These are phyloP conservation scores for Drosophila rellima DNA, from an alignment of 2,888 invertebrate genomes.

Conservation along the genomic window DNA sequence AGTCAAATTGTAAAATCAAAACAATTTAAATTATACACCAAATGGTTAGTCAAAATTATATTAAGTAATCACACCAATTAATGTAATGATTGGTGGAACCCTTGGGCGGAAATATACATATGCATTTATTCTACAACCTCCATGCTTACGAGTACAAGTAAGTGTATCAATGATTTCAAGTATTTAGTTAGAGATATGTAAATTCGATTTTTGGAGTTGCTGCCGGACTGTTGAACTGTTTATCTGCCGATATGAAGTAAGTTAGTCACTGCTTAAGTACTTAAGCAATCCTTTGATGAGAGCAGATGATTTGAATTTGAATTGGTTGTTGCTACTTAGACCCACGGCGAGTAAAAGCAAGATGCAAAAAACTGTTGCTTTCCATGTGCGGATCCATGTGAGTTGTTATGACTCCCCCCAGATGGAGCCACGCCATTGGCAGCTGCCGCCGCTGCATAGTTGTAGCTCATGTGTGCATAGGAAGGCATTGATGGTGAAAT, in stretches of 20 bases:
- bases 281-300: slow-evolving; percentile 12
- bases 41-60: neutral
- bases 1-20: neutral
- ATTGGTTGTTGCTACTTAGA: slow-evolving; percentile 48
- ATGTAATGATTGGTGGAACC: slow-evolving; percentile 35
- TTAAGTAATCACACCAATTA: slow-evolving; percentile 46
- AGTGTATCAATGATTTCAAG: slow-evolving; percentile 23
- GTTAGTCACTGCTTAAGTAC: neutral
- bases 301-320: neutral
- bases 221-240: slow-evolving; percentile 9
- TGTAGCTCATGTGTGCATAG: slow-evolving; percentile 79
- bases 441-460: slow-evolving; percentile 77
- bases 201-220: slow-evolving; percentile 64
- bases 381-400: slow-evolving; percentile 60
- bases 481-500: slow-evolving; percentile 57
- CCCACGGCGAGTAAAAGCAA: slow-evolving; percentile 84
- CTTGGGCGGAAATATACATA: slow-evolving; percentile 57
- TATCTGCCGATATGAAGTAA: slow-evolving; percentile 32
- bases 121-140: slow-evolving; percentile 52
- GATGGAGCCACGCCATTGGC: slow-evolving; percentile 47
- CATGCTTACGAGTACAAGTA: slow-evolving; percentile 18
- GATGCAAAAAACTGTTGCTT: slow-evolving; percentile 84
- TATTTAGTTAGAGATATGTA: slow-evolving; percentile 65
- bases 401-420: slow-evolving; percentile 13
- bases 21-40: neutral